Evolutionary conservation across 2,113 vertebrate species (phyloP), one percentile per base, ranked within the genome.

Genomic region (Pelodiscus sinensis): DNA sequence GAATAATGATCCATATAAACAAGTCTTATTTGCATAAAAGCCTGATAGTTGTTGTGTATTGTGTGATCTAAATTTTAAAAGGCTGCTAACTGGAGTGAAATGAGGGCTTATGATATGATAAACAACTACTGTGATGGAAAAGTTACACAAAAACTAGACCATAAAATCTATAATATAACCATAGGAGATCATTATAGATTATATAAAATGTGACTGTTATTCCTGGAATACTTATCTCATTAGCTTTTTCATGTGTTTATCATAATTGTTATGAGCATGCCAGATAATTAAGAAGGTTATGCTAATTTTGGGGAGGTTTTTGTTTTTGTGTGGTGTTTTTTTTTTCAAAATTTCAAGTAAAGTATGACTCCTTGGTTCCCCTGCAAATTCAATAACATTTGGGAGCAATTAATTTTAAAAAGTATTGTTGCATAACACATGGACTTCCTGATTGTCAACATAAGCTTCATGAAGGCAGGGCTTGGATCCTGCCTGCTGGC

Each of bases 371-470:
- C 24, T 27, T 60, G 27, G 58, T 60, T 25, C 25, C 25, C 12
- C 82, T 35, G 1, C 51, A 6, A 16, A 31, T 8, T 50, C 31
- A 3, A 55, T 25, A 51, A 55, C 60, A 24, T 5, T 35, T 52
- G 16, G 0, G 0, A 29, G 29, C 0, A 1, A 78, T 35, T n/a
- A 50, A n/a, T 4, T 51, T 62, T 56, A 5, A 60, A 29, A 27
- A 62, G 35, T 71, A 54, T 21, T 13, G 9, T 22, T 8, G 2
- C 31, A 1, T 8, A 38, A n/a, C 0, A 0, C 22, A 8, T 3
- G 75, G 29, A 31, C 16, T n/a, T 84, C 15, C 31, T 68, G 14
- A 9, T 68, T 18, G n/a, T n/a, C 16, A 68, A 68, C n/a, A 71
- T 18, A 71, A 71, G 65, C 25, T 57, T 21, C 19, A 57, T 6